phyloP scores from a whole-genome alignment of 2,888 invertebrate species.

The Erebia palarica region DNA sequence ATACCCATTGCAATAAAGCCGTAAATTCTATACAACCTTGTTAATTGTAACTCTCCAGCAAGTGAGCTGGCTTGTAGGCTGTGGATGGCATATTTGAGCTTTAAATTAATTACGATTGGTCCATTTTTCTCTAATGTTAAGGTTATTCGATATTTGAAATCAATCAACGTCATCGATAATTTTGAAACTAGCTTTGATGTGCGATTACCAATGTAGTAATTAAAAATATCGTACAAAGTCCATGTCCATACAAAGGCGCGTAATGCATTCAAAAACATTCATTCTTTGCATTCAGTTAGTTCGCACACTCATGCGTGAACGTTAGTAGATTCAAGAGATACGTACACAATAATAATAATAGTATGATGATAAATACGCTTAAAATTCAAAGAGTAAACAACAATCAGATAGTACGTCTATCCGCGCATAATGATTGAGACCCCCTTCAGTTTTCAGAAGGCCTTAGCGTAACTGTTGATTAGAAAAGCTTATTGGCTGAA shows the following conservation, averaged over 20 bases:
- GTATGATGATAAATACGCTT: slow-evolving; percentile 10
- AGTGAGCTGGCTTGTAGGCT: too few relatives aligned
- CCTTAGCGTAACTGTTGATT: slow-evolving; percentile 64
- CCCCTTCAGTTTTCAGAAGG: slow-evolving; percentile 50
- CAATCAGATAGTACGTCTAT: slow-evolving; percentile 59
- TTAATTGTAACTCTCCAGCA: too few relatives aligned
- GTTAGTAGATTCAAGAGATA: slow-evolving; percentile 50
- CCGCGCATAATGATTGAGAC: slow-evolving; percentile 59
- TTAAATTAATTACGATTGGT: not conserved
- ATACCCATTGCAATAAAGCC: too few relatives aligned
- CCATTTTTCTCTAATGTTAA: not conserved
- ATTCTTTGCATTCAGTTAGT: slow-evolving; percentile 61
- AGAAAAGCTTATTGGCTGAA: slow-evolving; percentile 58
- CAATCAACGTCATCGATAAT: not conserved
- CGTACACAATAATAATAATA: slow-evolving; percentile 22
- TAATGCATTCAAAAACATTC: slow-evolving; percentile 35
- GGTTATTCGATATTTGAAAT: not conserved
- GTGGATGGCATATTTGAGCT: not conserved
- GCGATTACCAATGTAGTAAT: too few relatives aligned
- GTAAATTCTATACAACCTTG: too few relatives aligned
- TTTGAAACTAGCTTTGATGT: too few relatives aligned
- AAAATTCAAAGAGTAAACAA: slow-evolving; percentile 37
- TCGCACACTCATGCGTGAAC: slow-evolving; percentile 64
- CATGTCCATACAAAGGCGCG: not conserved
- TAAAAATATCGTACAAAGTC: not conserved